phyloP scores from a whole-genome alignment of 2,888 invertebrate genomes.

The Pterostichus niger region DNA sequence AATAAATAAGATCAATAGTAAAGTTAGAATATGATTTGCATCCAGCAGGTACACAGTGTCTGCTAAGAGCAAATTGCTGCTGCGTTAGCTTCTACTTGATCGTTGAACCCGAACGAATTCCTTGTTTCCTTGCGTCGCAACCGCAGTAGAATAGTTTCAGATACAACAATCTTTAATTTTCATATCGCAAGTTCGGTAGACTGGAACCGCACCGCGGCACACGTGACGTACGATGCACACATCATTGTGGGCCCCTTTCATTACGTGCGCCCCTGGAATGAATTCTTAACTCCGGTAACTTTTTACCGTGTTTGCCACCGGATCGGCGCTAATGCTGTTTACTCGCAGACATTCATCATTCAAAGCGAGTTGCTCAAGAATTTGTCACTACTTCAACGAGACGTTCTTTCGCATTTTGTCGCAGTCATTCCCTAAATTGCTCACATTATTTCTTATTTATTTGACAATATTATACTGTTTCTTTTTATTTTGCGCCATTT shows the following conservation, averaged over 20 bases:
- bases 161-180: constrained; percentile 57
- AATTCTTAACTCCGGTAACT: constrained; percentile 31
- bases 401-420: too few relatives aligned
- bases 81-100: constrained; percentile 1
- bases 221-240: constrained; percentile 5
- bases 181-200: constrained; percentile 48
- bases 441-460: too few relatives aligned
- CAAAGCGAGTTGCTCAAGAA: not conserved
- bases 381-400: too few relatives aligned
- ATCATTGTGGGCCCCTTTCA: constrained; percentile 16
- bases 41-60: not conserved
- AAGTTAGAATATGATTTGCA: not conserved
- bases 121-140: not conserved
- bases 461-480: too few relatives aligned
- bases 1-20: not conserved
- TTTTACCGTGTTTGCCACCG: constrained; percentile 24
- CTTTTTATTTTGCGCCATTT: too few relatives aligned
- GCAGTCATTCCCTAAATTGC: too few relatives aligned
- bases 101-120: constrained; percentile 45
- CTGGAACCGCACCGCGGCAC: constrained; percentile 36
- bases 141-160: constrained; percentile 39
- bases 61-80: not conserved
- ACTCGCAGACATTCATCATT: not conserved
- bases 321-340: constrained; percentile 8
- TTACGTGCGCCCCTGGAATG: constrained; percentile 38